Evolutionary conservation across 2,797 vertebrate species (phyloP), one percentile per base, ranked within the genome.

Genomic region (Rhyacichthys aspro): DNA sequence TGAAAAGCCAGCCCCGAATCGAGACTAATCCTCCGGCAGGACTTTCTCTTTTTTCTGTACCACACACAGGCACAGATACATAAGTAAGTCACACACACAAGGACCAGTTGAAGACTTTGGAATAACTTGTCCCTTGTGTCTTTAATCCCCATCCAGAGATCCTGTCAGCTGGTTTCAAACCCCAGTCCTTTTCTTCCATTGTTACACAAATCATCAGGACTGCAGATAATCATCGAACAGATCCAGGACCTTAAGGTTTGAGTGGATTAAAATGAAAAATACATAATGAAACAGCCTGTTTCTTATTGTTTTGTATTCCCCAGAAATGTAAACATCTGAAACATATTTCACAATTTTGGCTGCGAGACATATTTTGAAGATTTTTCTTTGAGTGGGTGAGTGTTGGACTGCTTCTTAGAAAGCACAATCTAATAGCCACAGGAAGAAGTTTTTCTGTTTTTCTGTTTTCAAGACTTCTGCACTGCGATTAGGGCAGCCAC

Each of bases 181-280:
- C 63, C 55, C 39, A 3, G 56, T 56, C 60, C 67, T 44, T 64
- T 64, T 68, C 78, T 44, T 44, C 47, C 60, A 75, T 90, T 91
- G 82, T 88, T 81, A 88, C 73, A 72, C 81, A 89, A 88, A 90
- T 87, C 76, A 78, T 86, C 73, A 77, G 65, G 68, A 67, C 68
- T 60, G 54, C 63, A 81, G 71, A 86, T 78, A 82, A 81, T 79
- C 75, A 46, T 67, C 65, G 73, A 66, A 83, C 74, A 77, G 75
- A 77, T 66, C 61, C 47, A 33, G 11, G 54, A 69, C 70, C 61
- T 48, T 32, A 66, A 68, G 32, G 70, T 79, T 65, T 74, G 54
- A 76, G 68, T 56, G 50, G 58, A 81, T 77, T 76, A 42, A 76
- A 79, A 69, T 56, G 23, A 76, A 77, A 28, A 67, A 8, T 7